Evolutionary conservation across 2,113 vertebrate genomes (phyloP), one percentile per base, ranked within the genome.

Genomic region (Lophura nycthemera): DNA sequence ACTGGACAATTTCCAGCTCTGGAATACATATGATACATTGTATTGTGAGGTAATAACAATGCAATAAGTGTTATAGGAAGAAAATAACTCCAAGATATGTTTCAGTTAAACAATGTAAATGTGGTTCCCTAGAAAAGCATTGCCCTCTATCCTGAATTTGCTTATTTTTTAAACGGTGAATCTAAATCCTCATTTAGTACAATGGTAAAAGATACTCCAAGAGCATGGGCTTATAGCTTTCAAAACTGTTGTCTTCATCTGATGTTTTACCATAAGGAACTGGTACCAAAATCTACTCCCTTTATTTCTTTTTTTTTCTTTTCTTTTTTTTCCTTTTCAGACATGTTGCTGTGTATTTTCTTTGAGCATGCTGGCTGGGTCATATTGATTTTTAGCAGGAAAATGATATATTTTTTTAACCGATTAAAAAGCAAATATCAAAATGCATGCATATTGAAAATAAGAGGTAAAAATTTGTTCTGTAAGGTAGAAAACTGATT

Each of bases 11-110:
- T 92, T 96, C 43, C 86, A 90, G 89, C 90, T 97, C 45, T 98
- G 97, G 98, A 98, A 95, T 84, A 96, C 76, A 7, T 98, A 98
- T 0, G 98, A 98, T 56, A 96, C 98, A 64, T 96, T 98, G 25
- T 65, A 86, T 67, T 97, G 98, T 90, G 98, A 98, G 98, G 98
- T 98, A 98, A 95, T 48, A 69, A 54, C 17, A 90, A 79, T 54
- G 75, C 38, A 63, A 21, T 16, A 83, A 43, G 29, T 27, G 11
- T 11, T 0, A 0, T 13, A 45, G n/a, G 45, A 74, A 56, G 47
- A 86, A 36, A 50, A 22, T 65, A 64, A 60, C 11, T 77, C 25
- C 43, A 10, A 17, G 1, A 0, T 60, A 48, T 48, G 20, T 73
- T 96, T 94, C 70, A 75, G 12, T 36, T 92, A 72, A 88, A 86